Evolutionary conservation across 92 coral and sea anemone genomes (phyloP).

Genomic region (Epizoanthus rinbou): DNA sequence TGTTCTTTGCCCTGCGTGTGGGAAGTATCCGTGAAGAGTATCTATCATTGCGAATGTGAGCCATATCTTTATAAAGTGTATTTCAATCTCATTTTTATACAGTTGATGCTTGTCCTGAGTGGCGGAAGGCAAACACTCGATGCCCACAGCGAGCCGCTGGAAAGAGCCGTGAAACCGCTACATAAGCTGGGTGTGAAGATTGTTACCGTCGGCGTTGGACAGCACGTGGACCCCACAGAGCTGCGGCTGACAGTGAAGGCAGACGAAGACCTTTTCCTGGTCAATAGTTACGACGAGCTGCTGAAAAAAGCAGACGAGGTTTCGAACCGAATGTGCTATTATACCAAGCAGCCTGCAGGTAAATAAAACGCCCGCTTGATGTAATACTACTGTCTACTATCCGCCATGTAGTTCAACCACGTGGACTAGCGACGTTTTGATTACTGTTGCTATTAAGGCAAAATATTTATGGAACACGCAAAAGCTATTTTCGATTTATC

Average conservation of each 20-base stretch:
- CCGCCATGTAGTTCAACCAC: too few relatives aligned
- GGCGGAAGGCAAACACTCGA: constrained; percentile 35
- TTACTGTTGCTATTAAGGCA: too few relatives aligned
- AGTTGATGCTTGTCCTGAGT: constrained; percentile 26
- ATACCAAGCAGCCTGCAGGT: background rate
- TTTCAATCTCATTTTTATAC: background rate
- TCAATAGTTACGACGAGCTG: background rate
- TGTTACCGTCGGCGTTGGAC: constrained; percentile 23
- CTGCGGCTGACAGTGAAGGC: constrained; percentile 31
- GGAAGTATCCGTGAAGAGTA: too few relatives aligned
- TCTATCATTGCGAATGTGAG: too few relatives aligned
- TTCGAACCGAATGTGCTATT: constrained; percentile 21
- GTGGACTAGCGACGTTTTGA: too few relatives aligned
- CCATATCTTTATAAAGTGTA: too few relatives aligned
- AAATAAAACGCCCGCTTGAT: background rate
- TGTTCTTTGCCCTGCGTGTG: too few relatives aligned
- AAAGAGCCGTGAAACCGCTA: constrained; percentile 2
- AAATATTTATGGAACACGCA: too few relatives aligned
- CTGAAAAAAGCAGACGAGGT: constrained; percentile 7
- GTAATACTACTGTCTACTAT: too few relatives aligned
- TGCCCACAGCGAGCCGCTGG: constrained; percentile 26
- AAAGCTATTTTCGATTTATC: too few relatives aligned
- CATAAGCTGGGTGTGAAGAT: constrained; percentile 20
- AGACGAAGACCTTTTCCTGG: constrained; percentile 35
- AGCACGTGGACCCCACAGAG: constrained; percentile 13